Conservation (phyloP, 2,797 vertebrate species). For the Sebastes iracundus region DNA sequence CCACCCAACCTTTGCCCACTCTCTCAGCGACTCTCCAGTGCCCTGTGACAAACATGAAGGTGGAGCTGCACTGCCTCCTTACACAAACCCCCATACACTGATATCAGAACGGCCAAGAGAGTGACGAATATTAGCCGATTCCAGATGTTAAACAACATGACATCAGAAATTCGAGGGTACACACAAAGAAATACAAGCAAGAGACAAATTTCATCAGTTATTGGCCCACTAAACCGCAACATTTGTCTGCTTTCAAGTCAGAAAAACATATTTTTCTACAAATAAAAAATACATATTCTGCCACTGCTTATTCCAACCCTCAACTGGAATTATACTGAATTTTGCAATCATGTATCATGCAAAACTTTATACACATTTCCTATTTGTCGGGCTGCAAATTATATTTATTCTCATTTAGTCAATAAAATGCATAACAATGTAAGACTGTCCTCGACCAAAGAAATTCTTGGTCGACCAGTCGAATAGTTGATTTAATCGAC, state of each 20-base stretch:
- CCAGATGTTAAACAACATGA: neutral
- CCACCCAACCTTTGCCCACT: conserved; percentile 65
- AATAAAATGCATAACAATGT: neutral
- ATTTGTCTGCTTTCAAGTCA: neutral
- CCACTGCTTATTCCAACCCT: neutral
- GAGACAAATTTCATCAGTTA: neutral
- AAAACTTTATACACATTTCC: neutral
- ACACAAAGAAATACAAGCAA: neutral
- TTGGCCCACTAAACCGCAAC: rapidly evolving
- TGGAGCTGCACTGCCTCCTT: conserved; percentile 40
- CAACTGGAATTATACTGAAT: neutral
- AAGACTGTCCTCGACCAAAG: too few relatives aligned
- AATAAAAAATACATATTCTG: neutral
- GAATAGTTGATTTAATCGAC: too few relatives aligned
- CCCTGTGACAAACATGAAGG: conserved; percentile 61
- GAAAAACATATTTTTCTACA: neutral
- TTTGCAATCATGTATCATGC: neutral
- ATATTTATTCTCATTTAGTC: neutral
- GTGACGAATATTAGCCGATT: neutral
- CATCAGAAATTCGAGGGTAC: neutral
- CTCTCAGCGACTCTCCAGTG: conserved; percentile 40
- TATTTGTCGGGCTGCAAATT: neutral
- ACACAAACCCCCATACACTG: neutral
- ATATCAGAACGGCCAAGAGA: neutral
- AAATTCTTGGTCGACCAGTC: too few relatives aligned